phyloP scores from a whole-genome alignment of 2,113 vertebrate genomes.

The Platichthys stellatus region DNA sequence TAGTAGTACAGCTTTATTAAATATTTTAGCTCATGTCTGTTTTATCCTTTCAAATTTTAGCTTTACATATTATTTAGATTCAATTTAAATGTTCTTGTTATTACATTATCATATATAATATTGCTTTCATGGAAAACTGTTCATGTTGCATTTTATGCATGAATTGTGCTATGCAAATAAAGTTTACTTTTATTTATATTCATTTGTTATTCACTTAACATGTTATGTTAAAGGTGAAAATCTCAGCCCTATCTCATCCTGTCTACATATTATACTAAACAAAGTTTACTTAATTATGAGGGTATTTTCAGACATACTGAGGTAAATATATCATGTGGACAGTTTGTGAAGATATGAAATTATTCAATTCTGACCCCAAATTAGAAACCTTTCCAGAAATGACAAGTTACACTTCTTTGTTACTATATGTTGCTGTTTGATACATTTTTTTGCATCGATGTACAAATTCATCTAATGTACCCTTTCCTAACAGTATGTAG shows the following conservation, averaged over 20 bases:
- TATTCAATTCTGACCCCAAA: not conserved
- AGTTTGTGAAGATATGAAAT: not conserved
- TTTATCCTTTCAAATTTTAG: not conserved
- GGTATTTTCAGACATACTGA: not conserved
- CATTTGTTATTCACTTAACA: not conserved
- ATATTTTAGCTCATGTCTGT: not conserved
- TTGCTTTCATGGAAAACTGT: not conserved
- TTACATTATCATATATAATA: not conserved
- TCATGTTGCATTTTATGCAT: too few species aligned
- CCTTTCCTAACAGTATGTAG: not conserved
- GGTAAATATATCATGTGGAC: not conserved
- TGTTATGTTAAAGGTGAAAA: not conserved
- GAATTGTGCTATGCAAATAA: not conserved
- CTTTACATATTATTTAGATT: too few species aligned
- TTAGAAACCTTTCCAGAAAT: not conserved
- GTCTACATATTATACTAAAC: not conserved
- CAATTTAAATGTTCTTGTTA: too few species aligned
- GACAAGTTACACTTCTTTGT: not conserved
- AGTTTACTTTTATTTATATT: not conserved
- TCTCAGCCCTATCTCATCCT: not conserved
- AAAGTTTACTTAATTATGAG: not conserved
- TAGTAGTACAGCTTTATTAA: too few species aligned
- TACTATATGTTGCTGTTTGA: not conserved
- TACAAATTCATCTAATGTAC: not conserved
- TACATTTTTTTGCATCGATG: not conserved